Percentiles rank a stretch among this genome's conserved stretches.
Evolutionary conservation across 2,113 vertebrate genomes (phyloP).

Genomic region (Pachycephala philippinensis): DNA sequence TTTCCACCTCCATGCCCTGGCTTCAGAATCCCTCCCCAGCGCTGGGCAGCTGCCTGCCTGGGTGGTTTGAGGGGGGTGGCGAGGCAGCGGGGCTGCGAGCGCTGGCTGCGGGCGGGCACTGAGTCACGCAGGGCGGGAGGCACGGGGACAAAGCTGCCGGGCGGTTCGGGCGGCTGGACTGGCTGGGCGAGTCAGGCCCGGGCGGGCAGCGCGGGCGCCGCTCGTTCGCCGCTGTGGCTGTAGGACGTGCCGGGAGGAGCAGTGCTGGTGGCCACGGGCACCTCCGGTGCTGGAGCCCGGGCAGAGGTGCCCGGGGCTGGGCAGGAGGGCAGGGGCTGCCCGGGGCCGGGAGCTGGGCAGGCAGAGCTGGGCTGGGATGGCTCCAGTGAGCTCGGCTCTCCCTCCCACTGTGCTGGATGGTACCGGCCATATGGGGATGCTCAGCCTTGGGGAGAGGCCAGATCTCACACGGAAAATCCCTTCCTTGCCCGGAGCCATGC

Average conservation of each 20-base stretch:
- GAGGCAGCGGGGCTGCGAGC: fast-evolving
- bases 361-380: background rate
- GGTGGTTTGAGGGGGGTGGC: background rate
- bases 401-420: background rate
- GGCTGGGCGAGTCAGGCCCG: background rate
- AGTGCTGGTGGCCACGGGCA: background rate
- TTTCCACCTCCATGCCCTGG: fast-evolving
- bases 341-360: background rate
- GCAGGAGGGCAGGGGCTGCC: background rate
- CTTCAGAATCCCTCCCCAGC: background rate
- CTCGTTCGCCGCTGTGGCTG: background rate
- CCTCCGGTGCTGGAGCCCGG: fast-evolving
- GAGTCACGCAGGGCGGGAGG: background rate
- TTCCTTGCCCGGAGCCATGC: background rate
- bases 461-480: background rate
- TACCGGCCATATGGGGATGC: background rate
- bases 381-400: fast-evolving
- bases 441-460: background rate
- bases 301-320: background rate
- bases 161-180: background rate
- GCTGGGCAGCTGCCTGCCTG: background rate
- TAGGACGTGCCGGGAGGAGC: background rate
- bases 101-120: background rate
- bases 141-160: background rate
- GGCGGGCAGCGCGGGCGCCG: background rate